Percentiles rank a stretch among this genome's conserved stretches.
phyloP scores from a whole-genome alignment of 2,113 vertebrate species.

The Diglossa brunneiventris region DNA sequence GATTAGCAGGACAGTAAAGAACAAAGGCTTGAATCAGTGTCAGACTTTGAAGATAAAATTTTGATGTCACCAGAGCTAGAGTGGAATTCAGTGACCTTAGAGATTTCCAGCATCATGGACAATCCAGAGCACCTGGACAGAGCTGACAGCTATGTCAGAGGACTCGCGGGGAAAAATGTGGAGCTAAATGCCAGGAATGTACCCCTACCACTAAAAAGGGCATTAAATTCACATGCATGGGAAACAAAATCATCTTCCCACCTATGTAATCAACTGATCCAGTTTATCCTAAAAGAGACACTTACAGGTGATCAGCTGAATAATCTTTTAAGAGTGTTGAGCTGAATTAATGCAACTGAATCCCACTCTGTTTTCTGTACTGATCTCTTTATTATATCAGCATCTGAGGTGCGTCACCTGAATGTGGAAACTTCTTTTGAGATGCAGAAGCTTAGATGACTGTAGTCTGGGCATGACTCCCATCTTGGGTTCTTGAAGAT shows the following conservation, averaged over 20 bases:
- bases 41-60: not conserved
- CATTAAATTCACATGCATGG: not conserved
- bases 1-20: not conserved
- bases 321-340: not conserved
- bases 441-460: not conserved
- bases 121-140: not conserved
- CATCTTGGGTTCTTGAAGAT: not conserved
- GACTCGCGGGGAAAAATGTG: accelerated
- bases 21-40: not conserved
- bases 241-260: not conserved
- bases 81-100: not conserved
- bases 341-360: not conserved
- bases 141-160: not conserved
- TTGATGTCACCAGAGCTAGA: not conserved
- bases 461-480: not conserved
- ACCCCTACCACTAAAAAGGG: not conserved
- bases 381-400: not conserved
- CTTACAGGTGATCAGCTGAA: not conserved
- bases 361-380: not conserved
- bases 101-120: not conserved
- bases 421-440: not conserved
- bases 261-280: not conserved
- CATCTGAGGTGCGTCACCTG: accelerated
- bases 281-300: not conserved
- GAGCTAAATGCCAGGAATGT: not conserved